Percentiles rank a stretch among this genome's conserved stretches.
Evolutionary conservation across 2,888 invertebrate species (phyloP).

Genomic region (Lepidocyrtinus sp.): DNA sequence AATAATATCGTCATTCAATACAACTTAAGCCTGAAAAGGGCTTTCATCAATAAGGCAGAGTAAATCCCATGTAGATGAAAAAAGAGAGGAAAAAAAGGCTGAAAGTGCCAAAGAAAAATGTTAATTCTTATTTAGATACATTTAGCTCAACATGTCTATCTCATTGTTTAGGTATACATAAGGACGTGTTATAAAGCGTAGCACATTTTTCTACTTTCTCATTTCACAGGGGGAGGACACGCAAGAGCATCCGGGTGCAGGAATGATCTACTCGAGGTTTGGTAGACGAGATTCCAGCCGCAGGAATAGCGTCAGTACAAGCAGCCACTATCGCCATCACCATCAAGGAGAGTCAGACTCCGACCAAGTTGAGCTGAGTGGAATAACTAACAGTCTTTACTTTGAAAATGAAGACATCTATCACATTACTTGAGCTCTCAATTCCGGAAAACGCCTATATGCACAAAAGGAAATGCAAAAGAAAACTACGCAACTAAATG

Average conservation of each 20-base stretch:
- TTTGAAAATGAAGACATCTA: constrained; percentile 70
- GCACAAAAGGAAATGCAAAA: neutral
- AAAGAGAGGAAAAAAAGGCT: constrained; percentile 24
- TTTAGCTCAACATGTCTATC: constrained; percentile 32
- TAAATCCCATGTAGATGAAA: constrained; percentile 35
- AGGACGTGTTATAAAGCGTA: neutral
- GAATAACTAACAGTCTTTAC: constrained; percentile 70
- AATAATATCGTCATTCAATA: constrained; percentile 42
- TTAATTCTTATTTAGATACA: constrained; percentile 53
- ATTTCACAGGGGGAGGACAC: constrained; percentile 47
- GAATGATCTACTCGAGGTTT: constrained; percentile 67
- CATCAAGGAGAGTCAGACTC: constrained; percentile 63
- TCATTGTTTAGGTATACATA: neutral
- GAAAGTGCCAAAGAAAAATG: constrained; percentile 50
- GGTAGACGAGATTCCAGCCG: constrained; percentile 58
- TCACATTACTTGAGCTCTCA: constrained; percentile 69
- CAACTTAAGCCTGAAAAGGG: constrained; percentile 46
- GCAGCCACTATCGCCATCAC: constrained; percentile 48
- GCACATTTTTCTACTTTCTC: constrained; percentile 23
- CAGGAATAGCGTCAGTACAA: constrained; percentile 39
- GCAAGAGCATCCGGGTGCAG: constrained; percentile 41
- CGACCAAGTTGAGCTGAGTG: constrained; percentile 69
- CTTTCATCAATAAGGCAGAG: constrained; percentile 42
- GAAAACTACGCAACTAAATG: too few relatives aligned
- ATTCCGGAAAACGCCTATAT: constrained; percentile 35